Percentiles rank a stretch among this genome's conserved stretches.
phyloP scores from a whole-genome alignment of 2,797 vertebrate genomes.

The Paramormyrops hopkinsi region DNA sequence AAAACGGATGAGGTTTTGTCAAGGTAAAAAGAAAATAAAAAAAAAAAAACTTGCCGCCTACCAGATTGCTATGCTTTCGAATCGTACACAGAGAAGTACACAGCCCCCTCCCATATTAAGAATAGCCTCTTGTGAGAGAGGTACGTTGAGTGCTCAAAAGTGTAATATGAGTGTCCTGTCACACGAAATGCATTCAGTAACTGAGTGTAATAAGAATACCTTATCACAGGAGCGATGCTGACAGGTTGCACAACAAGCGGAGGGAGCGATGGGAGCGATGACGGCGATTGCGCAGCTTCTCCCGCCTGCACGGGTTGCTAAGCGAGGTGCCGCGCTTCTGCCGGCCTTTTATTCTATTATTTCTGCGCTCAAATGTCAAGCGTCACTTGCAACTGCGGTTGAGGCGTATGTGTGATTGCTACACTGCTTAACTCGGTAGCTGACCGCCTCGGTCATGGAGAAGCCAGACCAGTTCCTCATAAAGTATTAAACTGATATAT shows the following conservation, averaged over 20 bases:
- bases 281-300: neutral
- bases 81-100: neutral
- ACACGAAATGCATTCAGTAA: neutral
- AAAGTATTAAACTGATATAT: neutral
- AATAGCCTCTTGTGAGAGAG: neutral
- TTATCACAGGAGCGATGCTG: neutral
- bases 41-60: neutral
- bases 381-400: neutral
- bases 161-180: slow-evolving; percentile 6
- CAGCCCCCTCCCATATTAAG: neutral
- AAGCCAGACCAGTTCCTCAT: neutral
- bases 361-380: neutral
- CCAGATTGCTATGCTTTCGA: neutral
- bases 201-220: neutral
- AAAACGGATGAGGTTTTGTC: neutral
- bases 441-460: neutral
- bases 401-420: neutral
- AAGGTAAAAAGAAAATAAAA: neutral
- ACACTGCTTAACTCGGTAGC: neutral
- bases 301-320: neutral
- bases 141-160: neutral
- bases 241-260: neutral
- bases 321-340: neutral
- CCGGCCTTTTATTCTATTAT: neutral
- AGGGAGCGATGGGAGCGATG: neutral